Evolutionary conservation across 2,797 vertebrate species (phyloP).

Genomic region (Silurus lanzhouensis): DNA sequence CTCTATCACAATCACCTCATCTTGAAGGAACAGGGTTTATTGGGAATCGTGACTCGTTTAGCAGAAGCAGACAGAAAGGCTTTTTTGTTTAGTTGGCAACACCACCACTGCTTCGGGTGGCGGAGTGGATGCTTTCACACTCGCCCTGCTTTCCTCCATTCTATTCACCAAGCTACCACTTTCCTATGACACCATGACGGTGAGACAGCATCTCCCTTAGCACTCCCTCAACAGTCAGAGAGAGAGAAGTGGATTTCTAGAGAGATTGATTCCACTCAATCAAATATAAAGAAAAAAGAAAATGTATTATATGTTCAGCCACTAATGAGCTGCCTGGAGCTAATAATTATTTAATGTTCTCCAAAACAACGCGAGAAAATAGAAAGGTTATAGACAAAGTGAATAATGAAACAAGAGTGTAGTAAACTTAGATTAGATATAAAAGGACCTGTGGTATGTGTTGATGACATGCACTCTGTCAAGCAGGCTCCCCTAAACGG

Average conservation of each 20-base stretch:
- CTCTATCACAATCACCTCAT: too few relatives aligned
- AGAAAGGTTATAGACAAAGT: background rate
- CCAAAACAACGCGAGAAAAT: background rate
- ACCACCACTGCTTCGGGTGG: too few relatives aligned
- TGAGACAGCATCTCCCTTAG: too few relatives aligned
- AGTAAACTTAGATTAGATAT: background rate
- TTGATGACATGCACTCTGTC: background rate
- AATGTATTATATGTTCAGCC: background rate
- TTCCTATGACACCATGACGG: too few relatives aligned
- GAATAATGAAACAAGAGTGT: background rate
- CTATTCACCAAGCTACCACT: too few relatives aligned
- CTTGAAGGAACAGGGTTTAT: too few relatives aligned
- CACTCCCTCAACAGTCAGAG: background rate
- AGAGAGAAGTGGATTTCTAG: background rate
- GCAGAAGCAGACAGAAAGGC: too few relatives aligned
- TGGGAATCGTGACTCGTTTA: too few relatives aligned
- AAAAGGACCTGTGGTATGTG: background rate
- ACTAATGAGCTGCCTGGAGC: background rate
- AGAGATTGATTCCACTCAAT: background rate
- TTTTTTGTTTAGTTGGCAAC: too few relatives aligned
- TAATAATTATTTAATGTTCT: background rate
- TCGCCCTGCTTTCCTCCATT: too few relatives aligned
- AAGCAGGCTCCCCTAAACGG: constrained; percentile 90
- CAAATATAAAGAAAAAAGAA: background rate
- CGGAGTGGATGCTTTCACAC: too few relatives aligned